A percentile compares a stretch with the other conserved stretches of the same genome.
phyloP scores from a whole-genome alignment of 2,888 invertebrate species.

The Anticlea derivata region DNA sequence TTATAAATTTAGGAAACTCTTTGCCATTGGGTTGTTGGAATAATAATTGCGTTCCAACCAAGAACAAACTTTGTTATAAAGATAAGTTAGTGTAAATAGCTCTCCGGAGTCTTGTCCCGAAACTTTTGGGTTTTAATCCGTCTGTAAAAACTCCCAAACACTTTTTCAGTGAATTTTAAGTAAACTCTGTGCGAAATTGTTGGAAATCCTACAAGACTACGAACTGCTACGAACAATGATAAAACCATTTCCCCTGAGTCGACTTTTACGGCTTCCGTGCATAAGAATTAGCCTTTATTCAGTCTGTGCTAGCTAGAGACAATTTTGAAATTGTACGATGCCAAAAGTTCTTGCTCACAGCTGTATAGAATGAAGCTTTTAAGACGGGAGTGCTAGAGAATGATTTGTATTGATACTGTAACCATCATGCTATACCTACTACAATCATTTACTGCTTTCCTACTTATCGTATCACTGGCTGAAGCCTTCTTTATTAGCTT shows the following conservation, averaged over 20 bases:
- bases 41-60: conserved; percentile 18
- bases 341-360: background rate
- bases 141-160: conserved; percentile 11
- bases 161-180: conserved; percentile 18
- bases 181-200: conserved; percentile 8
- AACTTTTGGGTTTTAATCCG: conserved; percentile 17
- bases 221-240: conserved; percentile 5
- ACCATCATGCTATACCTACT: too few species aligned
- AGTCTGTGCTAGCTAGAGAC: background rate
- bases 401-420: too few species aligned
- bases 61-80: conserved; percentile 13
- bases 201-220: conserved; percentile 1
- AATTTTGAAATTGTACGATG: background rate
- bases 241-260: conserved; percentile 8
- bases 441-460: too few species aligned
- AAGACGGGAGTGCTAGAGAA: too few species aligned
- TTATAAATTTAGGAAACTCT: too few species aligned
- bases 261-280: conserved; percentile 17
- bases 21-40: conserved; percentile 6
- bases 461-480: too few species aligned
- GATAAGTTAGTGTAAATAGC: conserved; percentile 21
- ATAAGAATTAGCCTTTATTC: conserved; percentile 9
- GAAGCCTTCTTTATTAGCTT: too few species aligned
- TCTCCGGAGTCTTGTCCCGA: conserved; percentile 14
- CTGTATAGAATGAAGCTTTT: background rate